Evolutionary conservation across 2,113 vertebrate species (phyloP).

Genomic region (Limanda limanda): DNA sequence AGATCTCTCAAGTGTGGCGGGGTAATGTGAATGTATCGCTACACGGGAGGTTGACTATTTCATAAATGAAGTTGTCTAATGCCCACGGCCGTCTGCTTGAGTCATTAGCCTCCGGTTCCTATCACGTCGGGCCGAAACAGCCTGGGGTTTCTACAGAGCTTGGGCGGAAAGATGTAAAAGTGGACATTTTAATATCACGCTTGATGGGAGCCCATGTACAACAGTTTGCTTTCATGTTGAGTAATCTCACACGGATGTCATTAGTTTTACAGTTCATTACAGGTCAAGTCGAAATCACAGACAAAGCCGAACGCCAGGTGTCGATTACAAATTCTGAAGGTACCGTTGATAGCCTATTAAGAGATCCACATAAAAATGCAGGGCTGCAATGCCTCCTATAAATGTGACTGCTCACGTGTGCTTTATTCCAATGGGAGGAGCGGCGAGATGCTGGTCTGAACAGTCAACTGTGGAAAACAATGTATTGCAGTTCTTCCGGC

Average conservation of each 20-base stretch:
- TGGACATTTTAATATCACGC: slow-evolving; percentile 81
- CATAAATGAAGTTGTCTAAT: slow-evolving; percentile 82
- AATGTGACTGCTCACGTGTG: slow-evolving; percentile 15
- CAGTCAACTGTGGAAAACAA: slow-evolving; percentile 46
- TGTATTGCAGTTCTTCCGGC: slow-evolving; percentile 34
- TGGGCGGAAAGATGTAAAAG: slow-evolving; percentile 68
- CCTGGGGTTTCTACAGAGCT: slow-evolving; percentile 49
- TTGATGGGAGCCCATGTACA: slow-evolving; percentile 72
- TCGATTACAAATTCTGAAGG: slow-evolving; percentile 63
- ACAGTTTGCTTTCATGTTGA: slow-evolving; percentile 79
- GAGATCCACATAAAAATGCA: slow-evolving; percentile 46
- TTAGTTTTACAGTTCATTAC: slow-evolving; percentile 77
- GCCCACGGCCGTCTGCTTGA: slow-evolving; percentile 74
- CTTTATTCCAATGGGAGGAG: slow-evolving; percentile 17
- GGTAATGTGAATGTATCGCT: slow-evolving; percentile 80
- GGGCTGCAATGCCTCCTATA: slow-evolving; percentile 16
- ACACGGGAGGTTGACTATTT: slow-evolving; percentile 79
- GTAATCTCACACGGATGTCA: slow-evolving; percentile 67
- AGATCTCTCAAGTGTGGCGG: slow-evolving; percentile 72
- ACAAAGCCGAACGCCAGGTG: slow-evolving; percentile 60
- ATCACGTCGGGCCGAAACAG: slow-evolving; percentile 56
- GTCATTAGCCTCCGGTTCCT: slow-evolving; percentile 78
- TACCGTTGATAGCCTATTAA: slow-evolving; percentile 61
- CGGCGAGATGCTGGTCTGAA: slow-evolving; percentile 24
- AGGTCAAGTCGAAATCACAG: slow-evolving; percentile 71